Conservation (phyloP, 2,888 invertebrate species). For the Drymonia ruficornis region DNA sequence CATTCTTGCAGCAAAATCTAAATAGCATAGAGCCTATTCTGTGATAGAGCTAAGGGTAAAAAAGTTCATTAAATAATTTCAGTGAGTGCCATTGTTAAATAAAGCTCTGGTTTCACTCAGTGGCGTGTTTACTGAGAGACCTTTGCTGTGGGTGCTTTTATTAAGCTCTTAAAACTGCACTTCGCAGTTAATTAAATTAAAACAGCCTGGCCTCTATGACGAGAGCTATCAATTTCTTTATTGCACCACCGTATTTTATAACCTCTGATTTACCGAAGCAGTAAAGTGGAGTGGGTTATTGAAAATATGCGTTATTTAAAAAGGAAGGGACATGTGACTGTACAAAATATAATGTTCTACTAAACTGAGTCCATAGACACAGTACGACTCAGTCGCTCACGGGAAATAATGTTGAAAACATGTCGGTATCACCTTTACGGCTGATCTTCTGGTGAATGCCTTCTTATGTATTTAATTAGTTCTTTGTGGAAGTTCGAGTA, state of each 20-base stretch:
- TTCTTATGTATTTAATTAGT: too few relatives aligned
- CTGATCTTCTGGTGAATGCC: too few relatives aligned
- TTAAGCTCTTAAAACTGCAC: slow-evolving; percentile 28
- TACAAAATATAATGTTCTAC: too few relatives aligned
- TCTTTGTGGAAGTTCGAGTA: too few relatives aligned
- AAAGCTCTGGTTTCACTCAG: slow-evolving; percentile 1
- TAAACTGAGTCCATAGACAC: too few relatives aligned
- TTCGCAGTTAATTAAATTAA: slow-evolving; percentile 26
- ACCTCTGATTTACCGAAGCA: neutral
- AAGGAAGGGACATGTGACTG: too few relatives aligned
- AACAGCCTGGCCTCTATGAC: slow-evolving; percentile 8
- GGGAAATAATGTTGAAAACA: too few relatives aligned
- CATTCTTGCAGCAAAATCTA: too few relatives aligned
- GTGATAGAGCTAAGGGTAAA: neutral
- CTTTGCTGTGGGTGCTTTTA: slow-evolving; percentile 13
- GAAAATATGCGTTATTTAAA: neutral
- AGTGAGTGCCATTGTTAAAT: neutral
- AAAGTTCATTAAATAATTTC: neutral
- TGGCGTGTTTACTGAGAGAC: neutral
- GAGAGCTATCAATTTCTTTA: slow-evolving; percentile 4
- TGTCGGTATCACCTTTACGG: too few relatives aligned
- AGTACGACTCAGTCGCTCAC: too few relatives aligned
- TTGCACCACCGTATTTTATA: neutral
- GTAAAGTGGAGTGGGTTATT: neutral
- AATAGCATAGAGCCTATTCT: too few relatives aligned